phyloP scores from a whole-genome alignment of 2,797 vertebrate species.

The Rhabdomys pumilio region DNA sequence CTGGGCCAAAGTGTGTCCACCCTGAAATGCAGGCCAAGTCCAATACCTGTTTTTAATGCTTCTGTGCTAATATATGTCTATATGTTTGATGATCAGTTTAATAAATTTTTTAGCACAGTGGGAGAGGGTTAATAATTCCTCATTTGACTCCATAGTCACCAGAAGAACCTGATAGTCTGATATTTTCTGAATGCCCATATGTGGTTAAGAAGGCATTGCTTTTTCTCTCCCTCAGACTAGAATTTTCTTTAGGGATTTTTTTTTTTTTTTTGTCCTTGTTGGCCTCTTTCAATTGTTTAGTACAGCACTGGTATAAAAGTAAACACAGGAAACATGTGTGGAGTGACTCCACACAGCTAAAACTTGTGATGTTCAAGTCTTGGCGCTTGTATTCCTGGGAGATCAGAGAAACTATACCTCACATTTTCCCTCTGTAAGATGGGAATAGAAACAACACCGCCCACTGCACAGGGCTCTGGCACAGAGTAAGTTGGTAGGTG shows the following conservation, averaged over 20 bases:
- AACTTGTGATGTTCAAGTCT: slow-evolving; percentile 32
- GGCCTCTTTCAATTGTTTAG: background rate
- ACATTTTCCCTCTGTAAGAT: background rate
- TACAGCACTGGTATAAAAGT: background rate
- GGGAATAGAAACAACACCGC: background rate
- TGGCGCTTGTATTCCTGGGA: background rate
- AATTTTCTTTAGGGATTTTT: background rate
- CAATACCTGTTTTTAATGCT: background rate
- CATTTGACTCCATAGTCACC: background rate
- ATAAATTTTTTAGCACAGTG: background rate
- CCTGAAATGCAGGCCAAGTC: background rate
- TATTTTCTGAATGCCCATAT: background rate
- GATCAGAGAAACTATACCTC: background rate
- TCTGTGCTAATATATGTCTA: background rate
- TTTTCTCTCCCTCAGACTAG: background rate
- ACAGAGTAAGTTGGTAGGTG: background rate
- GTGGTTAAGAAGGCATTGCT: slow-evolving; percentile 14
- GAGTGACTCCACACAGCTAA: background rate
- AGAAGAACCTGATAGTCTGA: background rate
- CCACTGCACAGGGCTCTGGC: background rate
- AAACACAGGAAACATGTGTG: background rate
- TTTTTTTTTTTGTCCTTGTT: background rate
- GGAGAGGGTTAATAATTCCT: background rate
- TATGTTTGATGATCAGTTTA: background rate
- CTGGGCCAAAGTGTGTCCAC: background rate